A percentile compares a stretch with the other conserved stretches of the same genome.
Evolutionary conservation across 2,797 vertebrate genomes (phyloP).

Genomic region (Caiman crocodilus): DNA sequence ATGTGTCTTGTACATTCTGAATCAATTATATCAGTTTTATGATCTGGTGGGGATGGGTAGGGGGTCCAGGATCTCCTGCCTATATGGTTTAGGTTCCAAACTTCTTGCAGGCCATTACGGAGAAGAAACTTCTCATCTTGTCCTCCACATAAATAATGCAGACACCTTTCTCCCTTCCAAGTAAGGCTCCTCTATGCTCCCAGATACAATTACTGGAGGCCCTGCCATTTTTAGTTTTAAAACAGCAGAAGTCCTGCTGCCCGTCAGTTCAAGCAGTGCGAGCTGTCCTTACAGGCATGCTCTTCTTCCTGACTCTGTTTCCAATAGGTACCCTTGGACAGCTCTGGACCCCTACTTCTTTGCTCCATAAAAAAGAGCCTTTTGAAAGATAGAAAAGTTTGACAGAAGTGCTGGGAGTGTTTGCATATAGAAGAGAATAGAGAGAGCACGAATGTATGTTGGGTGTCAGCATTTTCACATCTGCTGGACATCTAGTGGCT

Average conservation of each 20-base stretch:
- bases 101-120: not conserved
- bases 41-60: not conserved
- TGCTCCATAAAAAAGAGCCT: not conserved
- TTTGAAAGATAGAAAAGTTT: not conserved
- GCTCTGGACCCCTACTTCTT: not conserved
- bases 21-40: not conserved
- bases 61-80: not conserved
- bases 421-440: not conserved
- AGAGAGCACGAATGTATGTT: not conserved
- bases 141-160: not conserved
- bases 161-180: not conserved
- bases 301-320: not conserved
- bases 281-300: not conserved
- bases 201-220: not conserved
- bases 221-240: not conserved
- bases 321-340: not conserved
- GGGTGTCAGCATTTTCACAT: not conserved
- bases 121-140: not conserved
- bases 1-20: not conserved
- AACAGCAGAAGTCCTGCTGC: not conserved
- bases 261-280: no score
- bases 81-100: not conserved
- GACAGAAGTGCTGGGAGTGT: not conserved
- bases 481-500: not conserved
- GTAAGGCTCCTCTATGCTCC: not conserved